These are phyloP conservation scores for Hypsibius dujardini DNA, from an alignment of 1,140 invertebrate genomes.

Conservation along the genomic window DNA sequence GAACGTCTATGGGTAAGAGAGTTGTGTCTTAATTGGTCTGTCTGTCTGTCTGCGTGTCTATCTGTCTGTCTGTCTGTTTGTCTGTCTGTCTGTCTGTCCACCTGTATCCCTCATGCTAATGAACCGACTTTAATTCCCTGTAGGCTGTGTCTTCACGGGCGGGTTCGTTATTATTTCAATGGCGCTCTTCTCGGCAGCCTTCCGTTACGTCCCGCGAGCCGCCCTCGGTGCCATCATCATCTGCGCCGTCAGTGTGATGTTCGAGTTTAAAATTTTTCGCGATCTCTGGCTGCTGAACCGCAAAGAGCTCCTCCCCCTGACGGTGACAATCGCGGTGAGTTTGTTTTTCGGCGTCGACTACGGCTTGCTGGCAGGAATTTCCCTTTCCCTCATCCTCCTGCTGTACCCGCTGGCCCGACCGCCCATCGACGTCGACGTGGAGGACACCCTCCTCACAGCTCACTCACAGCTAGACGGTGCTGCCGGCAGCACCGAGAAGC, in stretches of 20 bases:
- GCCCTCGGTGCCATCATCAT: slow-evolving; percentile 5
- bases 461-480: background rate
- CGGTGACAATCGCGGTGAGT: background rate
- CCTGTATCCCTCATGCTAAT: background rate
- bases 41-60: no score
- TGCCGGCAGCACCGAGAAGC: background rate
- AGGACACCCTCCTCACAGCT: background rate
- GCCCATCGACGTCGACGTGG: background rate
- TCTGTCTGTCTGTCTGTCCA: background rate
- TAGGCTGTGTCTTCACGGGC: background rate
- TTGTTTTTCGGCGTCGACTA: background rate
- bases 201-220: slow-evolving; percentile 4
- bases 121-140: no score
- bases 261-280: slow-evolving; percentile 4
- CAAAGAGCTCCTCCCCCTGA: background rate
- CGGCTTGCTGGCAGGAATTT: background rate
- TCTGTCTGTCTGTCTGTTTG: no score
- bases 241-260: background rate
- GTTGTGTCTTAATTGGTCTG: no score
- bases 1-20: background rate
- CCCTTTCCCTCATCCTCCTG: background rate
- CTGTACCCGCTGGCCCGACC: slow-evolving; percentile 2
- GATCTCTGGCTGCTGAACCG: background rate
- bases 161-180: background rate
- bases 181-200: background rate